Evolutionary conservation across 2,797 vertebrate species (phyloP).

Genomic region (Clarias laeviceps): DNA sequence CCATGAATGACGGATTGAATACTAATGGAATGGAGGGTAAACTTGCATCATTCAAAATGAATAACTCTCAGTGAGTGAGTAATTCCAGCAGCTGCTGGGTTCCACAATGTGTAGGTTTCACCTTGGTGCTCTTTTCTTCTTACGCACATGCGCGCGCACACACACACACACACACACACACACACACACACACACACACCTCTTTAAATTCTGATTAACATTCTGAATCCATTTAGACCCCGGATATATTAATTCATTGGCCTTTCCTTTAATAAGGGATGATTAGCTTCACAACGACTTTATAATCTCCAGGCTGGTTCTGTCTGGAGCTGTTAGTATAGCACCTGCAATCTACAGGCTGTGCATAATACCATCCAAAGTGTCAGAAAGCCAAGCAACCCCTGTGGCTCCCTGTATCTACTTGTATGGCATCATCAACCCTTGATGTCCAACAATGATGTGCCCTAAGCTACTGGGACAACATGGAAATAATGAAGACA

Average conservation of each 20-base stretch:
- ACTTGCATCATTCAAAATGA: slow-evolving; percentile 16
- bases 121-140: background rate
- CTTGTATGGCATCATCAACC: slow-evolving; percentile 25
- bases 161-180: background rate
- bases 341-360: slow-evolving; percentile 5
- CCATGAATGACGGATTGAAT: background rate
- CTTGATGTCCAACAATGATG: background rate
- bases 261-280: slow-evolving; percentile 60
- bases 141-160: background rate
- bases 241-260: slow-evolving; percentile 53
- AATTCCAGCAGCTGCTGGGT: background rate
- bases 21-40: background rate
- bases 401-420: slow-evolving; percentile 1
- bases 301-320: slow-evolving; percentile 49
- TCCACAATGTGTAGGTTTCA: background rate
- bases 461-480: slow-evolving; percentile 15
- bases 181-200: background rate
- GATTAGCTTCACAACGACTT: slow-evolving; percentile 57
- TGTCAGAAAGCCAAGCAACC: slow-evolving; percentile 27
- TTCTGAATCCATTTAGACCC: slow-evolving; percentile 32
- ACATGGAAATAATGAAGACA: slow-evolving; percentile 38
- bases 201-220: slow-evolving; percentile 43
- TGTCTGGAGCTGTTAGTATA: slow-evolving; percentile 31
- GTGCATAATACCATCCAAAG: slow-evolving; percentile 29
- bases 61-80: background rate